Base-by-base conservation (phyloP, 2,888 invertebrate species). In the Macrophya alboannulata region DNA sequence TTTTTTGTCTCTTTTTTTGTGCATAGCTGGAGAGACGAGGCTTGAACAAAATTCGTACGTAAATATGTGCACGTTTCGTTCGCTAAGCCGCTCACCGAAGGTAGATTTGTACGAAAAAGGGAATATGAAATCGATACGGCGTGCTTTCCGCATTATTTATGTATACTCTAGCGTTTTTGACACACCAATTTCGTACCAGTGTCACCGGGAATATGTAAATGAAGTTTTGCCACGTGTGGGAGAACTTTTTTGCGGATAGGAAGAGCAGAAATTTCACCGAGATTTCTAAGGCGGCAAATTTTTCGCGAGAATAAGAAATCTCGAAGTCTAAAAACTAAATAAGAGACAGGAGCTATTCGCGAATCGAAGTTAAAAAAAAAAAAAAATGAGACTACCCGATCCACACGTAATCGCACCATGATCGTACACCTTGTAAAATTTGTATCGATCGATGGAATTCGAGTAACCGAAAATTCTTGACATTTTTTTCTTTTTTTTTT, bases 201-300 rank as follows among this genome's bases (percentile, higher is more conserved):
- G 72, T 74, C 43, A 74, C 72, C 72, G 6, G 45, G 10, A 74
- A 74, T 74, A 74, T 74, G 72, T 45, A 74, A 74, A 74, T 40
- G 71, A 45, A 45, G 72, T n/a, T 45, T n/a, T 45, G n/a, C 2
- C n/a, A 74, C 45, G 25, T 8, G 65, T 82, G 2, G 1, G 12
- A 43, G 43, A 40, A n/a, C n/a, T 79, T 59, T 12, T 37, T 43
- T 62, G 17, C 5, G 10, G 0, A 31, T 12, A 1, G 8, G 4
- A 62, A 17, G 6, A 68, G 9, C 5, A 10, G 17, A 68, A 21
- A 17, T 37, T 68, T 37, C 8, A 17, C 15, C 68, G 15, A 37
- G 37, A 25, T 37, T 68, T 68, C 37, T 68, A 21, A 62, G 12
- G 12, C 25, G 4, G 25, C 10, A 21, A 62, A 25, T 12, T n/a